Evolutionary conservation across 2,113 vertebrate genomes (phyloP).

Genomic region (Geothlypis trichas): DNA sequence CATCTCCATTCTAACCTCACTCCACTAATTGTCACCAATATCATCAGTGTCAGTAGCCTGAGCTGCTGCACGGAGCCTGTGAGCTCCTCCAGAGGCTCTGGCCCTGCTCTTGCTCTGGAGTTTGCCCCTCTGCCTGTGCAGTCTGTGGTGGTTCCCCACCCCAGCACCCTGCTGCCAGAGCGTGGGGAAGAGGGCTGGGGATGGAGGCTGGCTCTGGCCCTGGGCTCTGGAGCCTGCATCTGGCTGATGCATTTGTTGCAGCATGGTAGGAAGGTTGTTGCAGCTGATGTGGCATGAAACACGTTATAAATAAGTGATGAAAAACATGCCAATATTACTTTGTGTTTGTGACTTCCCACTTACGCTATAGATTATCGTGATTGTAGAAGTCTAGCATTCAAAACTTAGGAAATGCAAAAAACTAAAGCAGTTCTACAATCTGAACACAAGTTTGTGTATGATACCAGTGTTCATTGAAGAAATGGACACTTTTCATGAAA

Average conservation of each 20-base stretch:
- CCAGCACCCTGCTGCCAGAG: not conserved
- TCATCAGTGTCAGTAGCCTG: conserved; percentile 52
- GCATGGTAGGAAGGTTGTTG: not conserved
- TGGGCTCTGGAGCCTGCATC: not conserved
- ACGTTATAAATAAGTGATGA: not conserved
- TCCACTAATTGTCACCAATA: conserved; percentile 63
- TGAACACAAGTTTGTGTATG: not conserved
- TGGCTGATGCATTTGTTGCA: not conserved
- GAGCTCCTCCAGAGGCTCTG: not conserved
- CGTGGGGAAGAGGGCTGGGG: not conserved
- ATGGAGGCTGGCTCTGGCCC: not conserved
- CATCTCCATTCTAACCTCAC: conserved; percentile 57
- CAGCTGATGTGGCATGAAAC: not conserved
- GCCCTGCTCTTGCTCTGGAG: conserved; percentile 12
- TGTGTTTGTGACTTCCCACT: not conserved
- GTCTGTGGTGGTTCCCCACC: not conserved
- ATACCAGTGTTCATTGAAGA: not conserved
- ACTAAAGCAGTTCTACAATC: not conserved
- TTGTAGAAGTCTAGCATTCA: not conserved
- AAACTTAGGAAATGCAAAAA: not conserved
- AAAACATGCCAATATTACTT: not conserved
- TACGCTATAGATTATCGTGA: not conserved
- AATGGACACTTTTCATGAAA: not conserved
- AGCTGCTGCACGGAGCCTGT: not conserved
- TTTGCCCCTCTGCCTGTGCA: not conserved